Base-by-base conservation (phyloP, 2,888 invertebrate species). In the Coelinius sp. region DNA sequence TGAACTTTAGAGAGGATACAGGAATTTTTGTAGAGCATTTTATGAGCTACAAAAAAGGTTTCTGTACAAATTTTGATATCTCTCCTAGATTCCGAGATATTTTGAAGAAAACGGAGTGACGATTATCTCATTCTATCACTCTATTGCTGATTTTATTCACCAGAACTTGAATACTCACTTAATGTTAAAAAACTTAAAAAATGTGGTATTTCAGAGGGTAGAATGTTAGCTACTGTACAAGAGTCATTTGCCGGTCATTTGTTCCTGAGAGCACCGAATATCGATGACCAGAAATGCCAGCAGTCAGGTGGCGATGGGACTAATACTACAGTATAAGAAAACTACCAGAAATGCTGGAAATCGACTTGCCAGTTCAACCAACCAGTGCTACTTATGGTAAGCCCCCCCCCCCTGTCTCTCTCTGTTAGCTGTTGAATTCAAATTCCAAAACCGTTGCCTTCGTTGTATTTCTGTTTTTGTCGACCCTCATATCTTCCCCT, bases 141-240 rank as follows among this genome's bases (percentile, higher is more conserved):
- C n/a, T n/a, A n/a, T n/a, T 41, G 10, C n/a, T 12, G 41, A n/a
- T n/a, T 59, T 31, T 27, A 24, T 8, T 25, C 12, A 5, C n/a
- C n/a, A n/a, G 27, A 31, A 14, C 25, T 41, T 38, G 49, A 22
- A 17, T 24, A 27, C 22, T 46, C 25, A 69, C 49, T 64, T 44
- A 46, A 46, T 59, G 17, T 24, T 17, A 10, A n/a, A 63, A 52
- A 35, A 67, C 74, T 79, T 75, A 8, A 20, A 49, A 49, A 49
- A 49, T 17, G 20, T 49, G 46, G 20, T 17, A 71, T 81, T 83
- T 6, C 88, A 93, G 90, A 90, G 92, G 87, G 93, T 93, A 73
- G 93, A 93, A 84, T 89, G 92, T 76, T 93, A 93, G 80, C 86
- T 93, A 73, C 91, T 91, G 79, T 90, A 90, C 52, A 91, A 91